phyloP scores from a whole-genome alignment of 2,888 invertebrate genomes.

The Drosophila mimica region DNA sequence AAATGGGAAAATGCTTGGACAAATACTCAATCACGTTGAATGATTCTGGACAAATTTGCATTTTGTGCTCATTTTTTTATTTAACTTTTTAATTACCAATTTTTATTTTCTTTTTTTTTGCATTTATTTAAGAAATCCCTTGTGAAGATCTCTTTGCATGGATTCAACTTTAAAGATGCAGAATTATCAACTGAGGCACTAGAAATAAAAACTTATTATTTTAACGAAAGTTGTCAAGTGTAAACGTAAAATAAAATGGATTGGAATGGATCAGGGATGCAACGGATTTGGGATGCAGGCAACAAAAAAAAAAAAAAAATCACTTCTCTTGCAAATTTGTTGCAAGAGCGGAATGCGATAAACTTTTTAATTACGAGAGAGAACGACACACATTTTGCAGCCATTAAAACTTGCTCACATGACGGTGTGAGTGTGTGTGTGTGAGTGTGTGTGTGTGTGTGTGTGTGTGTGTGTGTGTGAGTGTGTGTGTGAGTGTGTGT shows the following conservation, averaged over 20 bases:
- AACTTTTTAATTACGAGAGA: slow-evolving; percentile 43
- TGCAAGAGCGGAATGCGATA: slow-evolving; percentile 37
- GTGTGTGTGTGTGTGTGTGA: neutral
- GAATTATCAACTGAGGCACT: neutral
- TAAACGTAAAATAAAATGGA: neutral
- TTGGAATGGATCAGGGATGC: slow-evolving; percentile 5
- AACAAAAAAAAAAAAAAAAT: neutral
- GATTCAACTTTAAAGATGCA: neutral
- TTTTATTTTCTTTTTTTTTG: neutral
- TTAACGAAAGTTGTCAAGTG: neutral
- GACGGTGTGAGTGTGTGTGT: slow-evolving; percentile 10
- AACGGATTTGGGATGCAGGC: neutral
- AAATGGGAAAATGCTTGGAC: no score
- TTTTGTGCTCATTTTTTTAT: neutral
- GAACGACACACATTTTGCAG: slow-evolving; percentile 35
- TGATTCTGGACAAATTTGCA: neutral
- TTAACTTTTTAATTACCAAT: neutral
- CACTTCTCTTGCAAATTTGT: slow-evolving; percentile 14
- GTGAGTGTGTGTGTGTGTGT: slow-evolving; percentile 6
- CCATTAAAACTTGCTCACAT: slow-evolving; percentile 47
- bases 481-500: neutral
- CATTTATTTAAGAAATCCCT: neutral
- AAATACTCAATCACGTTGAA: neutral
- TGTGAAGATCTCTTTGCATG: neutral
- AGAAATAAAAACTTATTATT: neutral